phyloP scores from a whole-genome alignment of 1,140 invertebrate genomes.

The Zaprionus capensis region DNA sequence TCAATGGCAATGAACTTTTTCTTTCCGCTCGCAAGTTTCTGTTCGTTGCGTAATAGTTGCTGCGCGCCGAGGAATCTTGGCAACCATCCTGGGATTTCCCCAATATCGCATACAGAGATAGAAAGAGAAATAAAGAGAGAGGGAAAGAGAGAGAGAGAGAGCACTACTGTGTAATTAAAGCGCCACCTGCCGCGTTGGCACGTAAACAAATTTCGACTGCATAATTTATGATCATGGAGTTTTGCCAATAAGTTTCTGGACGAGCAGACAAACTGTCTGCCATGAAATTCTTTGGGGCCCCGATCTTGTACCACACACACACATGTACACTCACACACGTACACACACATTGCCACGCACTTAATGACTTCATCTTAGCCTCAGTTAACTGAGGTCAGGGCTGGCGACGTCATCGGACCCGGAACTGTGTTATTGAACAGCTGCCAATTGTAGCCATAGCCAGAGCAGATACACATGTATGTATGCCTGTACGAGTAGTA shows the following conservation, averaged over 20 bases:
- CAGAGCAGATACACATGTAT: conserved; percentile 1
- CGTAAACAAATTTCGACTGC: conserved; percentile 75
- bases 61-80: conserved; percentile 68
- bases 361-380: conserved; percentile 63
- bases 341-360: conserved; percentile 20
- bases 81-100: conserved; percentile 71
- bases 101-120: conserved; percentile 24
- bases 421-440: conserved; percentile 75
- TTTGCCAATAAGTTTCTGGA: conserved; percentile 78
- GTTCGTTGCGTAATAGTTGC: conserved; percentile 70
- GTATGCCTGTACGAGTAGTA: too few relatives aligned
- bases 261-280: conserved; percentile 64
- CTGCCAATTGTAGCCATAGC: conserved; percentile 65
- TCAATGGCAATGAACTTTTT: conserved; percentile 62
- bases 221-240: conserved; percentile 83
- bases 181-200: conserved; percentile 69
- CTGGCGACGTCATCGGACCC: conserved; percentile 40
- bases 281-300: conserved; percentile 16
- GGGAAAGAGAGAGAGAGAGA: conserved; percentile 14
- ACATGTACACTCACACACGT: not conserved
- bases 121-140: not conserved
- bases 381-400: conserved; percentile 71
- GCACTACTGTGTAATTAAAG: conserved; percentile 69
- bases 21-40: conserved; percentile 42
- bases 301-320: conserved; percentile 30